Conservation (phyloP, 2,113 vertebrate genomes). For the Pagrus major region DNA sequence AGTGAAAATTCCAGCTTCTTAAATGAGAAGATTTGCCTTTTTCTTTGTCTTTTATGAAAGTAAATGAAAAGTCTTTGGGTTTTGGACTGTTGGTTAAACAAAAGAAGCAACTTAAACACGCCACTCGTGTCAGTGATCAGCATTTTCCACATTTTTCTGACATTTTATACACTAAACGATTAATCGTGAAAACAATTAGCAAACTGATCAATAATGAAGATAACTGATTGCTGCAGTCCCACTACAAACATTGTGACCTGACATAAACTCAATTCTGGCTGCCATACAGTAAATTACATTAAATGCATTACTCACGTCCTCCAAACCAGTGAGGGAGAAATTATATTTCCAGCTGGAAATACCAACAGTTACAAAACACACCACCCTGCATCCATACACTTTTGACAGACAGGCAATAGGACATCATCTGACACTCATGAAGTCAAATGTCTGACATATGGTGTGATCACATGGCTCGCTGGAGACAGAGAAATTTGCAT, state of each 20-base stretch:
- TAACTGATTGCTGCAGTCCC: too few relatives aligned
- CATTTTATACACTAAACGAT: too few relatives aligned
- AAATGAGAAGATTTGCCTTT: too few relatives aligned
- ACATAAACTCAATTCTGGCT: background rate
- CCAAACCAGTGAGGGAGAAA: background rate
- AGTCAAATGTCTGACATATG: slow-evolving; percentile 1
- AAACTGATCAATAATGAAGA: too few relatives aligned
- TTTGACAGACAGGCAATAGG: background rate
- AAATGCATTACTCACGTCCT: background rate
- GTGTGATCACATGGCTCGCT: background rate
- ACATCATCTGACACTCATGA: slow-evolving; percentile 21
- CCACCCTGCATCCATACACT: background rate
- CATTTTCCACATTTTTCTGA: too few relatives aligned
- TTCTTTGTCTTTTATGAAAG: too few relatives aligned
- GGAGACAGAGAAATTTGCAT: slow-evolving; percentile 4
- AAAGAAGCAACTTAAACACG: too few relatives aligned
- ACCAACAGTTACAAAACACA: background rate
- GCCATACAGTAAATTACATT: background rate
- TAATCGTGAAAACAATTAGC: too few relatives aligned
- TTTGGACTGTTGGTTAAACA: too few relatives aligned
- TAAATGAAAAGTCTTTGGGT: too few relatives aligned
- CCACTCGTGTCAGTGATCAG: too few relatives aligned
- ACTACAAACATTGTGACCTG: background rate
- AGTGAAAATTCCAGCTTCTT: too few relatives aligned
- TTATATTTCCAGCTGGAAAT: background rate